Percentiles rank a stretch among this genome's conserved stretches.
phyloP scores from a whole-genome alignment of 2,113 vertebrate species.

The Oncorhynchus keta region DNA sequence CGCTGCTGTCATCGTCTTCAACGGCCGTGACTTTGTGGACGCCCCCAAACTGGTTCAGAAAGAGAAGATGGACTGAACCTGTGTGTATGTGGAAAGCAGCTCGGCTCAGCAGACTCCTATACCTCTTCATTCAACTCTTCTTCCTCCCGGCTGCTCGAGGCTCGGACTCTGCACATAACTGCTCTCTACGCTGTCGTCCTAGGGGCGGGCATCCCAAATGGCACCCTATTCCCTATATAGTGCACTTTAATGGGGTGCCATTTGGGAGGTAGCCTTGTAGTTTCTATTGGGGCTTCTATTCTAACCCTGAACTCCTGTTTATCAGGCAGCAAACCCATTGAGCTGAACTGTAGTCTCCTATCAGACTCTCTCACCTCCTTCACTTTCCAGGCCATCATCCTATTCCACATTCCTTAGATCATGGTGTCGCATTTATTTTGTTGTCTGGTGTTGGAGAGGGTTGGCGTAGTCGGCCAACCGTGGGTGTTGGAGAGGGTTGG shows the following conservation, averaged over 20 bases:
- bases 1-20: conserved; percentile 90
- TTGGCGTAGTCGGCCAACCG: not conserved
- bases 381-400: not conserved
- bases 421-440: not conserved
- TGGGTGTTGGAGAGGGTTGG: not conserved
- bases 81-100: conserved; percentile 81
- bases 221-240: too few species aligned
- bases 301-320: not conserved
- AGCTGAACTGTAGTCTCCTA: not conserved
- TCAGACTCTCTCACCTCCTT: not conserved
- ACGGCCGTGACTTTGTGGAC: conserved; percentile 95
- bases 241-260: too few species aligned
- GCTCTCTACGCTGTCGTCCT: conserved; percentile 16
- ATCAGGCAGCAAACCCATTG: conserved; percentile 1
- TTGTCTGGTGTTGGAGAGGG: not conserved
- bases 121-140: conserved; percentile 20
- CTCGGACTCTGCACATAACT: conserved; percentile 36
- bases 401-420: not conserved
- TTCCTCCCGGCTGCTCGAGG: conserved; percentile 20
- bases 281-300: conserved; percentile 5
- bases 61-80: conserved; percentile 96
- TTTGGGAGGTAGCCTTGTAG: not conserved
- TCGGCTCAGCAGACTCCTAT: conserved; percentile 70
- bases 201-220: too few species aligned
- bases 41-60: conserved; percentile 96